Evolutionary conservation across 2,888 invertebrate species (phyloP).

Genomic region (Drosophila anomalipes): DNA sequence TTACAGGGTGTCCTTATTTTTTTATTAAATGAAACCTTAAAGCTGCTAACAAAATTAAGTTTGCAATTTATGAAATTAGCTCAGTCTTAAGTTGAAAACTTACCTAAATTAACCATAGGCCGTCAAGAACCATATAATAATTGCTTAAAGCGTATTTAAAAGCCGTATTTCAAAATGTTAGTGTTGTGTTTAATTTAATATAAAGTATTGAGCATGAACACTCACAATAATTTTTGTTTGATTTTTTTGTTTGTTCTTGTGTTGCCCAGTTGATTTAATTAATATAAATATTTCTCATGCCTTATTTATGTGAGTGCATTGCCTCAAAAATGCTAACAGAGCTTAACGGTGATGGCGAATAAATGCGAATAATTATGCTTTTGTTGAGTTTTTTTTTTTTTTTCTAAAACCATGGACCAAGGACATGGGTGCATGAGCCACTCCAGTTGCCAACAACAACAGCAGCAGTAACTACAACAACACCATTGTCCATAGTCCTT

Average conservation of each 20-base stretch:
- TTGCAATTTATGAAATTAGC: not conserved
- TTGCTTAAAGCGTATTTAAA: not conserved
- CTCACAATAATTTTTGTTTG: not conserved
- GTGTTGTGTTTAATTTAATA: constrained; percentile 34
- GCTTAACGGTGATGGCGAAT: constrained; percentile 34
- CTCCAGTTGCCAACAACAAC: not conserved
- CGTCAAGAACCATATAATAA: not conserved
- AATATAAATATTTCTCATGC: constrained; percentile 56
- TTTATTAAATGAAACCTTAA: not conserved
- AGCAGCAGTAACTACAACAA: constrained; percentile 17
- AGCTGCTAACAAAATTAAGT: not conserved
- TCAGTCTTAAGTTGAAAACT: not conserved
- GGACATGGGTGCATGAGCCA: constrained; percentile 5
- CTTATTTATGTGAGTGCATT: constrained; percentile 16
- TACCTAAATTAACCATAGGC: not conserved
- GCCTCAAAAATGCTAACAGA: constrained; percentile 8
- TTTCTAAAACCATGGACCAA: not conserved
- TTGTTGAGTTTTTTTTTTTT: constrained; percentile 13
- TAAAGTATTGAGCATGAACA: constrained; percentile 36
- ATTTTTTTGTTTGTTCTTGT: not conserved
- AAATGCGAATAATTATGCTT: constrained; percentile 33
- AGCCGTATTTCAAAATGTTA: not conserved
- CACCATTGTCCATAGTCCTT: constrained; percentile 29
- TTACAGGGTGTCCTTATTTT: not conserved
- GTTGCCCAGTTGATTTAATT: constrained; percentile 13